A percentile compares a stretch with the other conserved stretches of the same genome.
Conservation (phyloP, 2,113 vertebrate genomes). For the Psilopsiagon aurifrons region DNA sequence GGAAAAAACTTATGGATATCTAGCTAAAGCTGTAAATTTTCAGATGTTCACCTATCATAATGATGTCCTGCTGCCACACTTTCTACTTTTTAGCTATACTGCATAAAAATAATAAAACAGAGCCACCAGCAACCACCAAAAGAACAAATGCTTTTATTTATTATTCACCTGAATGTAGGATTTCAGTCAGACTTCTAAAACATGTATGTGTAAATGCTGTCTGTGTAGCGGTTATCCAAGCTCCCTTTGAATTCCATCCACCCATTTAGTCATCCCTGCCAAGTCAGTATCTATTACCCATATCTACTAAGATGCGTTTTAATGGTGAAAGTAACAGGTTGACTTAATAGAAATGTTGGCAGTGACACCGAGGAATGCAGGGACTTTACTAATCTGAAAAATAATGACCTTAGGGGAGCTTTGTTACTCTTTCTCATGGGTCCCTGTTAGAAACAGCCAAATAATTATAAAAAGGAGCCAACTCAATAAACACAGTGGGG, state of each 20-base stretch:
- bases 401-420: slow-evolving; percentile 9
- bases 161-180: slow-evolving; percentile 42
- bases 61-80: slow-evolving; percentile 5
- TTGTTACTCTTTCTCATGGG: slow-evolving; percentile 14
- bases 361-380: slow-evolving; percentile 24
- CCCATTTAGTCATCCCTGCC: slow-evolving; percentile 18
- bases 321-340: slow-evolving; percentile 12
- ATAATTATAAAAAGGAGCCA: slow-evolving; percentile 23
- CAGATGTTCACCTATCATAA: slow-evolving; percentile 31
- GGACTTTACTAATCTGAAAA: slow-evolving; percentile 30
- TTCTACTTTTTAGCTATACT: slow-evolving; percentile 16
- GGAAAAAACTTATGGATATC: neutral
- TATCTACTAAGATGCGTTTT: slow-evolving; percentile 1
- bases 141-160: slow-evolving; percentile 63
- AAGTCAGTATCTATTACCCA: neutral
- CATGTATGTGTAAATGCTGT: slow-evolving; percentile 15
- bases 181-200: slow-evolving; percentile 35
- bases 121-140: slow-evolving; percentile 14
- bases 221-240: neutral
- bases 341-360: slow-evolving; percentile 28
- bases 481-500: slow-evolving; percentile 24
- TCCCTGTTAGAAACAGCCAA: slow-evolving; percentile 10
- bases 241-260: slow-evolving; percentile 3
- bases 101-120: slow-evolving; percentile 40
- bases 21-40: neutral